Base-by-base conservation (phyloP, 2,113 vertebrate species). In the Brachirus orientalis region DNA sequence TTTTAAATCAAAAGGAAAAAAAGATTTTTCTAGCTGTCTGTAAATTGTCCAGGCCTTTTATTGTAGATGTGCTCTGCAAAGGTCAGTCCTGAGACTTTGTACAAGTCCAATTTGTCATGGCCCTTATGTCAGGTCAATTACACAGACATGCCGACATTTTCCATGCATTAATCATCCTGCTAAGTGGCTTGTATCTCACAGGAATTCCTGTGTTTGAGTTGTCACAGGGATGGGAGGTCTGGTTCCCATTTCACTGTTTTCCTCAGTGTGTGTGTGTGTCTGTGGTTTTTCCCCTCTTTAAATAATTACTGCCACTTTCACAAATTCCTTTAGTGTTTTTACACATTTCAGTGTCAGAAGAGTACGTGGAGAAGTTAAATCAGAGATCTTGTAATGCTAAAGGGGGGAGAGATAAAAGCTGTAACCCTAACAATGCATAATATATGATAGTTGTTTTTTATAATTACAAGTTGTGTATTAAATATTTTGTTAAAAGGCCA, bases 121-220 rank as follows among this genome's bases (percentile, higher is more conserved):
- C 75, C 61, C 50, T 61, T 18, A 62, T 44, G 62, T 75, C 67
- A 71, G 71, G 52, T 43, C 51, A 10, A 33, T 64, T 71, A 51
- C 59, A 79, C 57, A 82, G 69, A 76, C 82, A 60, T 76, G 63
- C 17, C 16, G 22, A 48, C 52, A 67, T 79, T 88, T 89, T 92
- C 87, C 86, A 84, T 56, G 65, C 78, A 88, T 89, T 84, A 80
- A 87, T 88, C 70, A 5, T 82, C 28, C 52, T 16, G 52, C 62
- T 87, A 89, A 90, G 89, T 86, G 86, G 82, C 71, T 59, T 80
- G 84, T 80, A 84, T 81, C 81, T 64, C 61, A 71, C 86, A 92
- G 88, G 89, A 92, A 90, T 91, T 91, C 89, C 89, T 91, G 88
- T 89, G 86, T 90, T 90, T 86, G 76, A 84, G 45, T 70, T 80